Evolutionary conservation across 1,140 invertebrate genomes (phyloP).

Genomic region (Hetaerina americana): DNA sequence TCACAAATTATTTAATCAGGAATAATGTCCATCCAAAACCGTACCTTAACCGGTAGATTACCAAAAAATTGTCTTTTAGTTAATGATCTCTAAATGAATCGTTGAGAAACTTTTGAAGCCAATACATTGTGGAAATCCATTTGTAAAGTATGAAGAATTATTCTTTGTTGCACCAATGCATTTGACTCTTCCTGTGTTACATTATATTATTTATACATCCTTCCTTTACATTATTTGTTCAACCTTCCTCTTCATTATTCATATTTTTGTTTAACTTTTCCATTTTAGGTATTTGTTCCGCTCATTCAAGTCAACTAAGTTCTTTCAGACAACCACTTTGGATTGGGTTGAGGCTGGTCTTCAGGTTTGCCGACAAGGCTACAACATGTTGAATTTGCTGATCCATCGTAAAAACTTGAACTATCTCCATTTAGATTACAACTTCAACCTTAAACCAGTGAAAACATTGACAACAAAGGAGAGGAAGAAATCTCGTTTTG

Average conservation of each 20-base stretch:
- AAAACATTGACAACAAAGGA: constrained; percentile 99
- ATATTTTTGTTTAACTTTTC: constrained; percentile 13
- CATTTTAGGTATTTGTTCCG: constrained; percentile 77
- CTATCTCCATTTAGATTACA: constrained; percentile 98
- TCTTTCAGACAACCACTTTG: constrained; percentile 97
- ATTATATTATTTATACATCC: neutral
- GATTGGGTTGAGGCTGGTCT: constrained; percentile 99
- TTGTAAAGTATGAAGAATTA: neutral
- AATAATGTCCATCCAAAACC: too few relatives aligned
- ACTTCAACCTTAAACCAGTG: constrained; percentile 99
- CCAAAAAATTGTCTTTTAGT: too few relatives aligned
- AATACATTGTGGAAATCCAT: too few relatives aligned
- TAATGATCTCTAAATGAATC: too few relatives aligned
- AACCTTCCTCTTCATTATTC: neutral
- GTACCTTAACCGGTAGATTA: too few relatives aligned
- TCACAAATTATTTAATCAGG: too few relatives aligned
- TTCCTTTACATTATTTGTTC: neutral
- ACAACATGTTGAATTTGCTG: constrained; percentile 98
- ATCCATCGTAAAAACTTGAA: constrained; percentile 99
- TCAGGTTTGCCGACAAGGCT: constrained; percentile 96
- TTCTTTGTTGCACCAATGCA: neutral
- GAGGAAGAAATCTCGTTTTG: constrained; percentile 97
- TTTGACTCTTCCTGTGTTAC: neutral
- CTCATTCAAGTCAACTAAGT: constrained; percentile 99
- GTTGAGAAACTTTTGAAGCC: too few relatives aligned